Base-by-base conservation (phyloP, 2,113 vertebrate species). In the Aythya baeri region DNA sequence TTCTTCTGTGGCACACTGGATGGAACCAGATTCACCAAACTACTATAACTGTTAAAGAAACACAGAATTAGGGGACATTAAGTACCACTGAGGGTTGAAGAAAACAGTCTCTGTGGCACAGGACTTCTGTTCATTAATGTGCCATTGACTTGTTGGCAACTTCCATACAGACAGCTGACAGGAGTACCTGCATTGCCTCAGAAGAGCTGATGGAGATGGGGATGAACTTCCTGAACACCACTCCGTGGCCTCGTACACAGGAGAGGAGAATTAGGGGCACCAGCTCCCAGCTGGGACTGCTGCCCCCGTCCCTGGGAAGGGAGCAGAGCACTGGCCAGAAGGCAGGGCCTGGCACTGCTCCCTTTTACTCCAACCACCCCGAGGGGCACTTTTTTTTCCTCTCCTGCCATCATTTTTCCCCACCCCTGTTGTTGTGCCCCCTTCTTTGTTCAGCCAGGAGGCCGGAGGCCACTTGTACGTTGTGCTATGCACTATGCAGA, bases 201-300 rank as follows among this genome's bases (percentile, higher is more conserved):
- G 46, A 49, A 49, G 46, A 49, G 20, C 46, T 49, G 46, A 49
- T 20, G 21, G 46, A 22, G 46, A 49, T 49, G 46, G 46, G 46
- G 46, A 49, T 49, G 46, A 74, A 6, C 11, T 55, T 10, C 12
- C 41, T 7, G 10, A 25, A 31, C 13, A 0, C 23, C 8, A 38
- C 29, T 93, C 50, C 43, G 32, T n/a, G 49, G 65, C 27, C 74
- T 55, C 50, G 4, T 0, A 49, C 26, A 1, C 1, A 13, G 0
- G 9, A 52, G 21, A 41, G 4, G 8, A 1, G 34, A 66, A 44
- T 2, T 17, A 55, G 1, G 9, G 86, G 31, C 84, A 61, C 16
- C 73, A 5, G 5, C 15, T 75, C 34, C 52, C 36, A 54, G 32
- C 18, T 9, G n/a, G 38, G 20, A 43, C 65, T 34, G 44, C 52